Base-by-base conservation (phyloP, 1,140 invertebrate genomes). In the Cherax destructor region DNA sequence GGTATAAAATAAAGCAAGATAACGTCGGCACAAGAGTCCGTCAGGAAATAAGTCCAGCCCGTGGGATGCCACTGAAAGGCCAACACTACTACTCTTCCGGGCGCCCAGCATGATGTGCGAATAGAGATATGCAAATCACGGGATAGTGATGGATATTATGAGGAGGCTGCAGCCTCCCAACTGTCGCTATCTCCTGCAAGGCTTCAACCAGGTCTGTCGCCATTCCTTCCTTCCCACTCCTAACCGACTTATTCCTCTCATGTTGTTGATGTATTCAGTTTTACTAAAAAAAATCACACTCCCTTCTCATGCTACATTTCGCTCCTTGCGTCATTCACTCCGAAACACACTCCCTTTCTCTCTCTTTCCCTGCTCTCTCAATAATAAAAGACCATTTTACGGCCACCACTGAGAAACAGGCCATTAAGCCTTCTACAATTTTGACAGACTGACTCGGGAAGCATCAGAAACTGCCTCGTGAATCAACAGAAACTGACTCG, bases 41-140 rank as follows among this genome's bases (percentile, higher is more conserved):
- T 74, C 69, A 9, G n/a, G 4, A 30, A 74, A 74, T 74, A 30
- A 74, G n/a, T 5, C 13, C 69, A 24, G n/a, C 7, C 6, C 69
- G n/a, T 74, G n/a, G n/a, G 69, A 74, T 7, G 69, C n/a, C 69
- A 30, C n/a, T 30, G n/a, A 74, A 7, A 30, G 21, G 5, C 61
- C 21, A 5, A n/a, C n/a, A 74, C 9, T 7, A 74, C 24, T 30
- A 74, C 69, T 74, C 30, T 7, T 30, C 24, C 69, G 24, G 69
- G 6, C 69, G 61, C 69, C 69, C n/a, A 30, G n/a, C 24, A 74
- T 6, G 69, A 74, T 10, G 69, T 74, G 69, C 69, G 24, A 74
- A 74, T 74, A 5, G 69, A 74, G 69, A 74, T 74, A 74, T 74
- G 69, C 69, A 74, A 74, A 74, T 74, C n/a, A 74, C 7, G 11